These are phyloP conservation scores for Pseudorhiza aurosa DNA, from an alignment of 30 jellyfish, hydroid and myxozoan genomes.

Conservation along the genomic window DNA sequence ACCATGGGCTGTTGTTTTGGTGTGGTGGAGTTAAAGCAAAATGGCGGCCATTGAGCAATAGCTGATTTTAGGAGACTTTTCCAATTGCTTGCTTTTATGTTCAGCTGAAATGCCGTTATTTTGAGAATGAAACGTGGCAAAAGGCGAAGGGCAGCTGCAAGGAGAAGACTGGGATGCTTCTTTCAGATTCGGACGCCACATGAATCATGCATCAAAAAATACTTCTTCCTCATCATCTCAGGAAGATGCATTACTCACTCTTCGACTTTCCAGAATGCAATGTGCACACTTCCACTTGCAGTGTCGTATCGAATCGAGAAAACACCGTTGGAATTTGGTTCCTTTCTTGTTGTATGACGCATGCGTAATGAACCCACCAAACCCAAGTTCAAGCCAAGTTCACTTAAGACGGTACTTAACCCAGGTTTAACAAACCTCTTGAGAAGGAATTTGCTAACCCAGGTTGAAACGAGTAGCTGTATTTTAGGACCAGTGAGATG, in stretches of 20 bases:
- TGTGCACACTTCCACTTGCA: background rate
- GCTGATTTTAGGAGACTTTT: background rate
- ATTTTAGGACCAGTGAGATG: no score
- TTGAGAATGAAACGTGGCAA: background rate
- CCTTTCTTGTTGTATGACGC: slow-evolving; percentile 7
- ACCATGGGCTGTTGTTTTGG: background rate
- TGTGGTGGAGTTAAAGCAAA: background rate
- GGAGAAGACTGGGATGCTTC: background rate
- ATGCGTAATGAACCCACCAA: background rate
- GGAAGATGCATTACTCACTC: background rate
- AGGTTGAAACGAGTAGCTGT: no score
- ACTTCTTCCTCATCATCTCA: background rate
- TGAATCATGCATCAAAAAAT: background rate
- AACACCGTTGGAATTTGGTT: background rate
- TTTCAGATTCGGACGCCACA: background rate
- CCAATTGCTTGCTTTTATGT: background rate
- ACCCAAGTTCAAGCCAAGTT: background rate
- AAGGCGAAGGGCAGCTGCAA: slow-evolving; percentile 6
- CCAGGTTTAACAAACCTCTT: background rate
- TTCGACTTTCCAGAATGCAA: background rate
- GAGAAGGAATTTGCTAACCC: background rate
- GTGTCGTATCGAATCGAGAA: background rate
- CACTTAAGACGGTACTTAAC: background rate
- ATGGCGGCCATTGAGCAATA: background rate
- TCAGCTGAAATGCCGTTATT: background rate